Evolutionary conservation across 2,113 vertebrate species (phyloP).

Genomic region (sheep (Ovis aries)): ARS-UI_Ramb_v3.0 NC_056065.1:54281501-54282000

Average conservation of each 20-base stretch:
- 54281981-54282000: neutral
- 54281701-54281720: neutral
- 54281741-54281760: neutral
- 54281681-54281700: neutral
- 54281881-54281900: constrained; percentile 51
- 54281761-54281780: neutral
- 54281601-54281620: neutral
- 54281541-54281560: neutral
- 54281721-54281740: neutral
- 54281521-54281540: neutral
- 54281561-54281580: neutral
- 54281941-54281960: neutral
- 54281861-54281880: constrained; percentile 4
- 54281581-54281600: neutral
- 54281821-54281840: neutral
- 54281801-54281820: neutral
- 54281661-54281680: neutral
- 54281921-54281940: constrained; percentile 24
- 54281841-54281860: neutral
- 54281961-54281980: neutral
- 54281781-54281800: neutral
- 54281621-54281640: neutral
- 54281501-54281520: neutral
- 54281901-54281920: neutral
- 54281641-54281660: neutral